phyloP scores from a whole-genome alignment of 2,888 invertebrate genomes.

The Chalcosyrphus nemorum region DNA sequence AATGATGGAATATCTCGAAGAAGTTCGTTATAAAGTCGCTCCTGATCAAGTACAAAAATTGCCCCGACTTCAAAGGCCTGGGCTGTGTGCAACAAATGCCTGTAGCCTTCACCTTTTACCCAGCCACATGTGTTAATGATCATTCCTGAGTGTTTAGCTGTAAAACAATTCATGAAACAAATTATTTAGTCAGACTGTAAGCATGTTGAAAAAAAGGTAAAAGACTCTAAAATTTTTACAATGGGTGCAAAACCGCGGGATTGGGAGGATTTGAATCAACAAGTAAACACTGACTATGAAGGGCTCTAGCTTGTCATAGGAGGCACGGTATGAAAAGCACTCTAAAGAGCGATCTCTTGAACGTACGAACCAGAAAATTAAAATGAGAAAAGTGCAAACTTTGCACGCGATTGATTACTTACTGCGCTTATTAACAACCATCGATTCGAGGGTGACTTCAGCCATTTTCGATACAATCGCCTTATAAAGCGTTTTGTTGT shows the following conservation, averaged over 20 bases:
- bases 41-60: conserved; percentile 97
- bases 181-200: too few relatives aligned
- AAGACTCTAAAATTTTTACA: too few relatives aligned
- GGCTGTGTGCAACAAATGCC: conserved; percentile 92
- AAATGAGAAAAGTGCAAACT: too few relatives aligned
- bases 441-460: conserved; percentile 91
- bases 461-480: conserved; percentile 92
- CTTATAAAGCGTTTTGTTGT: conserved; percentile 92
- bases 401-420: conserved; percentile 75
- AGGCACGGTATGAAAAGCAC: too few relatives aligned
- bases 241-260: too few relatives aligned
- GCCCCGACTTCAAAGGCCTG: conserved; percentile 98
- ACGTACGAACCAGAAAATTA: too few relatives aligned
- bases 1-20: conserved; percentile 96
- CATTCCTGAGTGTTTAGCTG: conserved; percentile 92
- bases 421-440: conserved; percentile 94
- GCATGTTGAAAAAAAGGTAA: too few relatives aligned
- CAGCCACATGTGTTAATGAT: conserved; percentile 99
- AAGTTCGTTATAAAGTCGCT: conserved; percentile 96
- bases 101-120: conserved; percentile 96
- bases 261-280: too few relatives aligned
- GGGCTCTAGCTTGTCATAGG: too few relatives aligned
- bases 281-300: too few relatives aligned
- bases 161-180: conserved; percentile 2
- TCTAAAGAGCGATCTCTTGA: too few relatives aligned